Evolutionary conservation across 2,113 vertebrate species (phyloP).

Genomic region (Pristiophorus japonicus): DNA sequence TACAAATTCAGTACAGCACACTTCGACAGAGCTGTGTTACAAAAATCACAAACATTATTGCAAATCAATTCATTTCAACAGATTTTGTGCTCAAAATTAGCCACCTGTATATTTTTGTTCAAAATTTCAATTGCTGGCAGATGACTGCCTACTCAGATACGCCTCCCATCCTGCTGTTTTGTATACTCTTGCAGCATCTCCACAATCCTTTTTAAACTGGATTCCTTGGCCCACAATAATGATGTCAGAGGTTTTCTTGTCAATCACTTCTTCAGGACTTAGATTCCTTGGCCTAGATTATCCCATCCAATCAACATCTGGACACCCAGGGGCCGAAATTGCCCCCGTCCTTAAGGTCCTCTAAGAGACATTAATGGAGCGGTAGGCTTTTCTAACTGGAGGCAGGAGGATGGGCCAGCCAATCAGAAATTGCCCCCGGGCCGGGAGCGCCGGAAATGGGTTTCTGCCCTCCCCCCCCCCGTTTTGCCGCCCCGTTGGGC

Average conservation of each 20-base stretch:
- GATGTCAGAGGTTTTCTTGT: conserved; percentile 74
- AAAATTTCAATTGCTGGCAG: not conserved
- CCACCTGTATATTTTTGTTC: not conserved
- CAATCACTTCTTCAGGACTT: conserved; percentile 74
- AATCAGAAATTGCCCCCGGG: too few species aligned
- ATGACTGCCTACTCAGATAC: conserved; percentile 61
- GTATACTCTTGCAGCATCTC: conserved; percentile 72
- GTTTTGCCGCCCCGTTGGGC: too few species aligned
- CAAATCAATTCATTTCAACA: not conserved
- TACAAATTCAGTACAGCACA: too few species aligned
- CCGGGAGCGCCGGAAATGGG: too few species aligned
- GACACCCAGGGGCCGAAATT: too few species aligned
- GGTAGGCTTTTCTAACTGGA: too few species aligned
- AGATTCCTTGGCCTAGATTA: conserved; percentile 78
- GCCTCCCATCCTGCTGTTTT: conserved; percentile 79
- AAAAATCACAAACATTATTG: not conserved
- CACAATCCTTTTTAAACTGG: conserved; percentile 57
- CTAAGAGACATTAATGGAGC: too few species aligned
- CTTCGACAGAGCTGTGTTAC: too few species aligned
- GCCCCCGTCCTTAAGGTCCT: too few species aligned
- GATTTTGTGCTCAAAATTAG: too few species aligned
- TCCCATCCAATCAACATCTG: conserved; percentile 48
- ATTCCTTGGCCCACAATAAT: conserved; percentile 92
- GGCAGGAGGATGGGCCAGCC: too few species aligned
- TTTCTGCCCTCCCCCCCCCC: too few species aligned